Evolutionary conservation across 2,888 invertebrate genomes (phyloP).

Genomic region (Leptopilina drosophilae): DNA sequence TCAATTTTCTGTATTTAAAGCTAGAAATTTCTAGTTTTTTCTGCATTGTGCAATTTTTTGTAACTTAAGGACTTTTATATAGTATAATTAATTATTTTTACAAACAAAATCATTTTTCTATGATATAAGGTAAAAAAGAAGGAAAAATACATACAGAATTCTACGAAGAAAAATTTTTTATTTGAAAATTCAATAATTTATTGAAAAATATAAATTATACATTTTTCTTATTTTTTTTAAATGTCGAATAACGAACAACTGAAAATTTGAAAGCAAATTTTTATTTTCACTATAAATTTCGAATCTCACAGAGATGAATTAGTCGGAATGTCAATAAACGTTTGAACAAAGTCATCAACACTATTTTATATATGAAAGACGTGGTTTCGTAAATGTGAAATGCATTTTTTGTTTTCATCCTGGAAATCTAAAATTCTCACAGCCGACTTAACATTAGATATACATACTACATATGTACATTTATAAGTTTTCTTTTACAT

Average conservation of each 20-base stretch:
- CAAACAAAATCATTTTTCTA: too few relatives aligned
- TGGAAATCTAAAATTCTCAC: conserved; percentile 28
- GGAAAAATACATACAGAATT: too few relatives aligned
- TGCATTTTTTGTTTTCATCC: conserved; percentile 11
- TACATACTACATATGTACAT: background rate
- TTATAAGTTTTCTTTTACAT: background rate
- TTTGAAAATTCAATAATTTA: too few relatives aligned
- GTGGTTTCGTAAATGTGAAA: conserved; percentile 15
- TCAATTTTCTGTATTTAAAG: too few relatives aligned
- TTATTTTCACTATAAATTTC: conserved; percentile 29
- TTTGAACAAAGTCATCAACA: conserved; percentile 6
- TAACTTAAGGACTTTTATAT: too few relatives aligned
- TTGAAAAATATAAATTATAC: too few relatives aligned
- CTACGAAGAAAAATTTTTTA: too few relatives aligned
- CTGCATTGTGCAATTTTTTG: too few relatives aligned
- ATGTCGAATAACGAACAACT: background rate
- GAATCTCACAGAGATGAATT: conserved; percentile 33
- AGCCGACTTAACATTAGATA: conserved; percentile 32
- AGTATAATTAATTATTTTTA: too few relatives aligned
- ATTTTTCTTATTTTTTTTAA: too few relatives aligned
- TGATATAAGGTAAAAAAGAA: too few relatives aligned
- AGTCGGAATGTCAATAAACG: conserved; percentile 26
- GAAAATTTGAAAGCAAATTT: conserved; percentile 11
- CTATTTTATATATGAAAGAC: conserved; percentile 27
- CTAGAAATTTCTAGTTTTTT: too few relatives aligned